Evolutionary conservation across 2,113 vertebrate genomes (phyloP).

Genomic region (Bubalus kerabau): DNA sequence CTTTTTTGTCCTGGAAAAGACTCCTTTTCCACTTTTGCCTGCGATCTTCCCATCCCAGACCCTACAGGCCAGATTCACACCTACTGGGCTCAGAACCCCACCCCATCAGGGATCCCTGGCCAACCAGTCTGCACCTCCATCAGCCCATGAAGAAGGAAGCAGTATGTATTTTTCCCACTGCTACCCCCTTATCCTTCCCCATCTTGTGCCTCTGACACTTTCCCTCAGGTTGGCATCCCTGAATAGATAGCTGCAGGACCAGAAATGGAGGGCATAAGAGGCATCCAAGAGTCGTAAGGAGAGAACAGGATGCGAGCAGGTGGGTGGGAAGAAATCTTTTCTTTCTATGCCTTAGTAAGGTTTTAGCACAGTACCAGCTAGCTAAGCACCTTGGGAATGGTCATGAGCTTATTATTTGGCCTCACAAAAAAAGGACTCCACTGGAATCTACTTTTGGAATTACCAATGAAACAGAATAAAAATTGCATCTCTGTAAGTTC

Average conservation of each 20-base stretch:
- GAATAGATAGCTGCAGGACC: background rate
- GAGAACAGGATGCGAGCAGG: background rate
- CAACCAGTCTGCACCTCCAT: too few species aligned
- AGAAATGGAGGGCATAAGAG: background rate
- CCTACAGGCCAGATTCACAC: too few species aligned
- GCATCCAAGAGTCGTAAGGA: background rate
- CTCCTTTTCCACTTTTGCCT: background rate
- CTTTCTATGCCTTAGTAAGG: background rate
- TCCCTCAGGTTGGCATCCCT: background rate
- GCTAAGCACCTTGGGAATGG: background rate
- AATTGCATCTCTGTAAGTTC: background rate
- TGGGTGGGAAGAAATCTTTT: background rate
- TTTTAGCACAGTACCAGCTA: background rate
- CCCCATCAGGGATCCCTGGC: background rate
- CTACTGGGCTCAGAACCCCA: background rate
- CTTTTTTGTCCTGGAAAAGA: background rate
- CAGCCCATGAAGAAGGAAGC: background rate
- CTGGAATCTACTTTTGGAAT: slow-evolving; percentile 18
- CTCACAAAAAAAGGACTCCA: background rate
- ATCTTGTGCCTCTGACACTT: background rate
- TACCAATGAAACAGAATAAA: background rate
- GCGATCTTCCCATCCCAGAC: background rate
- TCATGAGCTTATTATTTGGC: background rate
- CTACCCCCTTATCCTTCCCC: background rate
- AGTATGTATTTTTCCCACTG: background rate